These are phyloP conservation scores for Cephus sareptanus DNA, from an alignment of 2,888 invertebrate species.

Conservation along the genomic window DNA sequence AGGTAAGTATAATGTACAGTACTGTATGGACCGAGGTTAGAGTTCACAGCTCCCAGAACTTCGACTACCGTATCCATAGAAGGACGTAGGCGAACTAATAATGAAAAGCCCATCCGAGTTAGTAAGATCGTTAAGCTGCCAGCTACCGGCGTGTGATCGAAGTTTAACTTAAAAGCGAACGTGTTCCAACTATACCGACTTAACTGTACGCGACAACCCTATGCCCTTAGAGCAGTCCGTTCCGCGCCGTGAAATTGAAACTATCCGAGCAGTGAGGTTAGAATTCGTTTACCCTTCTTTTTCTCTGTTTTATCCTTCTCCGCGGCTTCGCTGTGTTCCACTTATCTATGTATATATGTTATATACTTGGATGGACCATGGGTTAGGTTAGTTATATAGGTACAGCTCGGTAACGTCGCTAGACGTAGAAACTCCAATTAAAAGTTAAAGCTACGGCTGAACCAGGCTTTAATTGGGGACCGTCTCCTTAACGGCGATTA, in stretches of 20 bases:
- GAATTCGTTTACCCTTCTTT: slow-evolving; percentile 12
- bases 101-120: slow-evolving; percentile 58
- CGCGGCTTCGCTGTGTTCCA: not conserved
- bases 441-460: slow-evolving; percentile 45
- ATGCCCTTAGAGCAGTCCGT: not conserved
- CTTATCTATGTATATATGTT: no score
- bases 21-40: not conserved
- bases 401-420: not conserved
- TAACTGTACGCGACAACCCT: not conserved
- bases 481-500: slow-evolving; percentile 36
- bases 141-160: slow-evolving; percentile 40
- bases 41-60: not conserved
- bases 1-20: not conserved
- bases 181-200: slow-evolving; percentile 33
- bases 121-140: slow-evolving; percentile 58
- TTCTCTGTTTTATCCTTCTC: slow-evolving; percentile 8
- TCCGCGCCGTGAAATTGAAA: not conserved
- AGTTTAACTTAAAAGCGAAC: slow-evolving; percentile 52
- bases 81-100: slow-evolving; percentile 47
- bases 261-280: not conserved
- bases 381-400: not conserved
- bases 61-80: not conserved
- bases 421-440: slow-evolving; percentile 49
- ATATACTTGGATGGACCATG: no score
- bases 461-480: slow-evolving; percentile 34